Evolutionary conservation across 2,888 invertebrate species (phyloP), one percentile per base, ranked within the genome.

Genomic region (Metellina segmentata): DNA sequence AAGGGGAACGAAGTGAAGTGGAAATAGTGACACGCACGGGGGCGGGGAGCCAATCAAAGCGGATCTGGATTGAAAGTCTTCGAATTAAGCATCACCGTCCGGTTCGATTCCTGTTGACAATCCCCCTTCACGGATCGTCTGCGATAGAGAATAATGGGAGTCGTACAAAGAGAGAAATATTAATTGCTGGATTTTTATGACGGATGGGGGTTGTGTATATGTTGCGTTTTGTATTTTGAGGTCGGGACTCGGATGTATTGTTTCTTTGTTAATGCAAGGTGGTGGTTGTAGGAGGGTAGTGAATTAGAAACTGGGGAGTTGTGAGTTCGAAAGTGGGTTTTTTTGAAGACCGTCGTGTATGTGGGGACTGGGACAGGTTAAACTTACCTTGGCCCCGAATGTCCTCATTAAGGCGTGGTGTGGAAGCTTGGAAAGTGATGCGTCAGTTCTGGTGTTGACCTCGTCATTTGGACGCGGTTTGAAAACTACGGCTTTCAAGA

Each of bases 71-170:
- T 86, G 19, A 71, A n/a, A 86, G 78, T 72, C 72, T 78, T 78
- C 70, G 75, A 74, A 75, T 53, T 61, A 61, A 61, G 61, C 85
- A 85, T 85, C 85, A 20, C 20, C 86, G 78, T 82, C 75, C 53
- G 9, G 72, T 81, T 89, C 88, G 49, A 88, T 81, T 81, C 82
- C 49, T n/a, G 81, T 74, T 75, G 81, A 75, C 88, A 75, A 70
- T 52, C 89, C 49, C 81, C 74, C 53, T 71, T 72, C 51, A n/a
- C 48, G 53, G 51, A 34, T 74, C 69, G 20, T 74, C 75, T 34
- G 70, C 20, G 34, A 34, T 48, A 13, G 48, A 16, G 13, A 34
- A 34, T 75, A 34, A 71, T 48, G 48, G 13, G 13, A 75, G 13
- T 13, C 9, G 13, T n/a, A 49, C n/a, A 16, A 19, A 74, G 49